These are phyloP conservation scores for Balaenoptera acutorostrata DNA, from an alignment of 2,113 vertebrate genomes.

Conservation along the genomic window DNA sequence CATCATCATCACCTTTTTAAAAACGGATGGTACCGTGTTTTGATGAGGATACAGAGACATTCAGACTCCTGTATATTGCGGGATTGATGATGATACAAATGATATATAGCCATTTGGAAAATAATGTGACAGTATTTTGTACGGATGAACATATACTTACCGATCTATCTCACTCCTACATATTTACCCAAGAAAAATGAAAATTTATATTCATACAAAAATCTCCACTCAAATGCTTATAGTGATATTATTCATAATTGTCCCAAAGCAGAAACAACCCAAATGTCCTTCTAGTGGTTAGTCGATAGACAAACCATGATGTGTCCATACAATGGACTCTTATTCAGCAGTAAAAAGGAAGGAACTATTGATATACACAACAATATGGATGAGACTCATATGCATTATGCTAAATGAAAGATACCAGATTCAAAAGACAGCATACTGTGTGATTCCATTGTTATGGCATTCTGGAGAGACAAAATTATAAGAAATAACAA, in stretches of 20 bases:
- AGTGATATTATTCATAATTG: neutral
- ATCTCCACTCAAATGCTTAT: neutral
- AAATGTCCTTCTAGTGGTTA: neutral
- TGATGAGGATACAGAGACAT: neutral
- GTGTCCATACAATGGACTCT: neutral
- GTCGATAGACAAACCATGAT: neutral
- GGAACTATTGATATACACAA: neutral
- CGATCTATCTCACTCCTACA: neutral
- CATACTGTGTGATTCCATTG: neutral
- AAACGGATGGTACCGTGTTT: neutral
- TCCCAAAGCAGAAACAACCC: neutral
- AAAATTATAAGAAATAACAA: neutral
- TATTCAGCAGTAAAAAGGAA: neutral
- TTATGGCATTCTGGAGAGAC: neutral
- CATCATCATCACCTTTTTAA: neutral
- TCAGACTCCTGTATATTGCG: neutral
- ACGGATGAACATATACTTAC: neutral
- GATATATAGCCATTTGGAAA: neutral
- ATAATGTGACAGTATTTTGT: neutral
- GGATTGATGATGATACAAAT: neutral
- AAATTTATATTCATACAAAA: neutral
- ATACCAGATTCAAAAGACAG: neutral
- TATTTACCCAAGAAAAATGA: neutral
- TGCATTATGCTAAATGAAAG: neutral
- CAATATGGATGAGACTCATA: neutral